These are phyloP conservation scores for Arge pagana DNA, from an alignment of 2,888 invertebrate genomes.

Conservation along the genomic window DNA sequence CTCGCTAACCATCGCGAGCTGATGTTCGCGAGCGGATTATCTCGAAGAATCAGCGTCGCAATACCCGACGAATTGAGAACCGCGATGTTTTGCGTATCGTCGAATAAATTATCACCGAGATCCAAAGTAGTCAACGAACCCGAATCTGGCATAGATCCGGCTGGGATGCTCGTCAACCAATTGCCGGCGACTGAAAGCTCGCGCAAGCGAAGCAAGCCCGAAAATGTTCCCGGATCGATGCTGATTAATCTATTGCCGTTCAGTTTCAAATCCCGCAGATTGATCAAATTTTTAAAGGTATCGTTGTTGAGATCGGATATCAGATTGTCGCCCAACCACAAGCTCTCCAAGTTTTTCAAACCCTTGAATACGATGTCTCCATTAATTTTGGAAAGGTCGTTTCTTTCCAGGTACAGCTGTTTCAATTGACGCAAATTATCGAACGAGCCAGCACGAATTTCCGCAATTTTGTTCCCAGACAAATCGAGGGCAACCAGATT, in stretches of 20 bases:
- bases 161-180: constrained; percentile 2
- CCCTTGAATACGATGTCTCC: constrained; percentile 33
- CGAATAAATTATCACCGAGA: background rate
- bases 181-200: background rate
- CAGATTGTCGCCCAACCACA: constrained; percentile 8
- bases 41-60: background rate
- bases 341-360: constrained; percentile 32
- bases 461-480: constrained; percentile 37
- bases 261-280: constrained; percentile 37
- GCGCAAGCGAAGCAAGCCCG: background rate
- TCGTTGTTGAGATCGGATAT: constrained; percentile 8
- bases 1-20: too few relatives aligned
- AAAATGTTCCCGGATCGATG: constrained; percentile 35
- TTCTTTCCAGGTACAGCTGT: constrained; percentile 38
- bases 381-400: constrained; percentile 30
- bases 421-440: constrained; percentile 29
- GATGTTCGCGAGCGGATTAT: too few relatives aligned
- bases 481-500: constrained; percentile 37
- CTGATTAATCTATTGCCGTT: constrained; percentile 36
- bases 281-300: constrained; percentile 11
- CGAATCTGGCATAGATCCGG: background rate
- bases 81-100: background rate
- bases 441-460: constrained; percentile 33
- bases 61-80: background rate
- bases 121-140: background rate